phyloP scores from a whole-genome alignment of 2,113 vertebrate genomes.

The Hystrix cristata region DNA sequence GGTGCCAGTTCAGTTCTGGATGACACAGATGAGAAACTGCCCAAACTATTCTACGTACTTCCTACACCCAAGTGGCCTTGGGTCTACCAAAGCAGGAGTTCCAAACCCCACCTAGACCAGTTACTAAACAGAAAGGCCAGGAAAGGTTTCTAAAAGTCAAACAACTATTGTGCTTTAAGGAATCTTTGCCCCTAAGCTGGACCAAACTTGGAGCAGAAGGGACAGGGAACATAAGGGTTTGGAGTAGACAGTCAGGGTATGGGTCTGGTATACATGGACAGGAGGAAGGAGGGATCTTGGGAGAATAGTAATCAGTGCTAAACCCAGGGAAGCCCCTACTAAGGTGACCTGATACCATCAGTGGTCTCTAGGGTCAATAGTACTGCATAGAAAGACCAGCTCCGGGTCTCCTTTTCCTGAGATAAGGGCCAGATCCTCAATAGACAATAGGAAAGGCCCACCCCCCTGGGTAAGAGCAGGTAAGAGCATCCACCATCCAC shows the following conservation, averaged over 20 bases:
- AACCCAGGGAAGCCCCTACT: not conserved
- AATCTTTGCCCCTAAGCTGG: not conserved
- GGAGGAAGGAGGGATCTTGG: not conserved
- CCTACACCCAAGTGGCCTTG: not conserved
- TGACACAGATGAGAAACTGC: not conserved
- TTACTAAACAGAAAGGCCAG: not conserved
- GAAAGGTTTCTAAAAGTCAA: constrained; percentile 3
- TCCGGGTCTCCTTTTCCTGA: not conserved
- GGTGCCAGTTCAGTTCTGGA: constrained; percentile 4
- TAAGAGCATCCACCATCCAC: not conserved
- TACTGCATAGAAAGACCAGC: not conserved
- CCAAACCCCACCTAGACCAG: not conserved
- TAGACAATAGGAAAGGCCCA: not conserved
- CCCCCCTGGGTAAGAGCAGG: not conserved
- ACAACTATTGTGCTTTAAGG: not conserved
- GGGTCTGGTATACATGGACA: not conserved
- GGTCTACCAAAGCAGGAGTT: not conserved
- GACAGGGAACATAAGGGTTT: not conserved
- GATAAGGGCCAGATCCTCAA: not conserved
- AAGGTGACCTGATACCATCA: not conserved
- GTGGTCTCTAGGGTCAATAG: not conserved
- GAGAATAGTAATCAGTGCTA: not conserved
- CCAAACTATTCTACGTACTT: not conserved
- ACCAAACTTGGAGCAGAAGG: not conserved
- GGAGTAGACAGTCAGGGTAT: not conserved